Evolutionary conservation across 2,113 vertebrate species (phyloP).

Genomic region (Hydrolagus affinis): DNA sequence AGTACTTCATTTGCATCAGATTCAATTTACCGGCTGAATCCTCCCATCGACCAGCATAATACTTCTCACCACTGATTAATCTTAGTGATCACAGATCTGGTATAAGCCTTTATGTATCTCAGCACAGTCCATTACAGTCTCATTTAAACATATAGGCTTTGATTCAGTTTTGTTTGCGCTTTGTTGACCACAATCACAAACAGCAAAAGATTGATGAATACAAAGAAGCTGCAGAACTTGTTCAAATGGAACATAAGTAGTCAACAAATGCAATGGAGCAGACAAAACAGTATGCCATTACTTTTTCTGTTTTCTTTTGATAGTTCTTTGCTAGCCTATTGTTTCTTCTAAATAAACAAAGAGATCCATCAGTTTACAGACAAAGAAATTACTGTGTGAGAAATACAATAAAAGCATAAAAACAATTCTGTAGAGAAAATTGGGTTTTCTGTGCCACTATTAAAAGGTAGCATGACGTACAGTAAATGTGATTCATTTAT

Average conservation of each 20-base stretch:
- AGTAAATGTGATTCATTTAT: too few relatives aligned
- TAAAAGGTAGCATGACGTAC: too few relatives aligned
- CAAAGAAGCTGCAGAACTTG: neutral
- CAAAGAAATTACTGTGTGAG: neutral
- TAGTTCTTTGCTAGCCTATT: neutral
- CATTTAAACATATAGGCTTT: conserved; percentile 29
- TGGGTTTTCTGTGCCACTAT: too few relatives aligned
- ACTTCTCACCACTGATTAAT: conserved; percentile 34
- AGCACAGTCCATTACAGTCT: conserved; percentile 34
- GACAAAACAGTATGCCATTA: neutral
- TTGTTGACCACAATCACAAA: neutral
- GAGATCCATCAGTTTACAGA: neutral
- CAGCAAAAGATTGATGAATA: neutral
- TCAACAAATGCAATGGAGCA: neutral
- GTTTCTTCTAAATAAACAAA: neutral
- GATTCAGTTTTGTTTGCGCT: neutral
- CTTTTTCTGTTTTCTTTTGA: neutral
- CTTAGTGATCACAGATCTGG: conserved; percentile 32
- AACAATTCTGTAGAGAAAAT: too few relatives aligned
- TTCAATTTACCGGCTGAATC: neutral
- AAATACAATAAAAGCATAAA: too few relatives aligned
- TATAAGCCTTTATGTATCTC: conserved; percentile 38
- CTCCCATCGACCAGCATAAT: conserved; percentile 30
- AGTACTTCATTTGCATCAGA: neutral
- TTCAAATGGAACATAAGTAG: conserved; percentile 19